Evolutionary conservation across 2,113 vertebrate species (phyloP).

Genomic region (Hyla sarda): DNA sequence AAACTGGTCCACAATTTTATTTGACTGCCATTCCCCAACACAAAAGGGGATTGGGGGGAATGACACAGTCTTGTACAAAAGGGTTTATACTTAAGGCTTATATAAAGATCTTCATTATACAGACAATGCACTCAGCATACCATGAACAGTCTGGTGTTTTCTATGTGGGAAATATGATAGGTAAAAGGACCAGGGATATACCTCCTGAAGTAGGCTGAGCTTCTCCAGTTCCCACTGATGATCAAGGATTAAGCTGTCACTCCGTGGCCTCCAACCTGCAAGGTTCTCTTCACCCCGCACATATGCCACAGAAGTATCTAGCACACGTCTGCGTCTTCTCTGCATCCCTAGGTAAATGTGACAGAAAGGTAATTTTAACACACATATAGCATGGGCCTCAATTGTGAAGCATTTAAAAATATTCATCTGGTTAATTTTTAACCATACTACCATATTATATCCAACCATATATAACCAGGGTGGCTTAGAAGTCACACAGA

Average conservation of each 20-base stretch:
- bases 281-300: conserved; percentile 96
- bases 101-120: too few relatives aligned
- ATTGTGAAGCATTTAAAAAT: too few relatives aligned
- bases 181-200: conserved; percentile 61
- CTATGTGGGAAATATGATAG: background rate
- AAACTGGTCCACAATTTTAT: too few relatives aligned
- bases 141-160: too few relatives aligned
- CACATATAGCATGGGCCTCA: too few relatives aligned
- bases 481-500: background rate
- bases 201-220: conserved; percentile 94
- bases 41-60: too few relatives aligned
- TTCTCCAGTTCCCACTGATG: conserved; percentile 98
- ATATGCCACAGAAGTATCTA: conserved; percentile 94
- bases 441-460: too few relatives aligned
- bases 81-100: too few relatives aligned
- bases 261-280: conserved; percentile 95
- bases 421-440: too few relatives aligned
- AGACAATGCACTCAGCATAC: too few relatives aligned
- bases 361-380: background rate
- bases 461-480: background rate
- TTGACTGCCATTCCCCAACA: too few relatives aligned
- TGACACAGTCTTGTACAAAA: too few relatives aligned
- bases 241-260: conserved; percentile 96
- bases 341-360: conserved; percentile 82
- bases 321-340: conserved; percentile 88